These are phyloP conservation scores for Ambastaia sidthimunki DNA, from an alignment of 2,797 vertebrate genomes.

Conservation along the genomic window DNA sequence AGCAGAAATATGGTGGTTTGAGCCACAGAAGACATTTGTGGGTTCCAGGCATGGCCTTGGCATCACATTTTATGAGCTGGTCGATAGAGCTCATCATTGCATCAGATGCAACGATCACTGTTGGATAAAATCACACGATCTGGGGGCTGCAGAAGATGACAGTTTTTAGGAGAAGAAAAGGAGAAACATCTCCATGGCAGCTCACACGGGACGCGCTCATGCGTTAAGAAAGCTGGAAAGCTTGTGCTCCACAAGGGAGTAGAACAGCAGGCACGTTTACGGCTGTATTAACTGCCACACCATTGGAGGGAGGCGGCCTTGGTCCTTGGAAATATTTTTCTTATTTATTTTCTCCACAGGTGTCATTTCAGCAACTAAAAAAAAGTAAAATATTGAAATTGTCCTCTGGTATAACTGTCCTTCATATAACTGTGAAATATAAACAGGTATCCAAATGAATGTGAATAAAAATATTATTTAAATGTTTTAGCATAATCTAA, in stretches of 20 bases:
- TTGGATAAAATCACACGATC: conserved; percentile 34
- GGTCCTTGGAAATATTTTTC: too few relatives aligned
- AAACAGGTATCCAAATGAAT: too few relatives aligned
- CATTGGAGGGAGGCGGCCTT: not conserved
- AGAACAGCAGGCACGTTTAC: not conserved
- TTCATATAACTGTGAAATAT: too few relatives aligned
- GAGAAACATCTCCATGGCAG: not conserved
- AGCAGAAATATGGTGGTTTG: conserved; percentile 46
- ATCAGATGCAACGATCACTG: conserved; percentile 41
- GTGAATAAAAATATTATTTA: too few relatives aligned
- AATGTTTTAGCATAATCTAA: too few relatives aligned
- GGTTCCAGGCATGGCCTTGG: conserved; percentile 32
- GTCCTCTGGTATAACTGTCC: too few relatives aligned
- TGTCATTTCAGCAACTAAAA: too few relatives aligned
- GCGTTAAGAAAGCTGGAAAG: not conserved
- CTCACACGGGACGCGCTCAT: not conserved
- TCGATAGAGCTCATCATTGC: conserved; percentile 44
- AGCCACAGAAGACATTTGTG: conserved; percentile 42
- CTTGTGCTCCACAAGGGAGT: too few relatives aligned
- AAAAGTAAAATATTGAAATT: too few relatives aligned
- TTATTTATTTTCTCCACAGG: too few relatives aligned
- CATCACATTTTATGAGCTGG: conserved; percentile 40
- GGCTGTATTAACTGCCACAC: not conserved
- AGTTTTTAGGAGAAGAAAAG: not conserved
- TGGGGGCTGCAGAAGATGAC: conserved; percentile 8